Conservation (phyloP, 2,888 invertebrate species). For the Odiellus spinosus region DNA sequence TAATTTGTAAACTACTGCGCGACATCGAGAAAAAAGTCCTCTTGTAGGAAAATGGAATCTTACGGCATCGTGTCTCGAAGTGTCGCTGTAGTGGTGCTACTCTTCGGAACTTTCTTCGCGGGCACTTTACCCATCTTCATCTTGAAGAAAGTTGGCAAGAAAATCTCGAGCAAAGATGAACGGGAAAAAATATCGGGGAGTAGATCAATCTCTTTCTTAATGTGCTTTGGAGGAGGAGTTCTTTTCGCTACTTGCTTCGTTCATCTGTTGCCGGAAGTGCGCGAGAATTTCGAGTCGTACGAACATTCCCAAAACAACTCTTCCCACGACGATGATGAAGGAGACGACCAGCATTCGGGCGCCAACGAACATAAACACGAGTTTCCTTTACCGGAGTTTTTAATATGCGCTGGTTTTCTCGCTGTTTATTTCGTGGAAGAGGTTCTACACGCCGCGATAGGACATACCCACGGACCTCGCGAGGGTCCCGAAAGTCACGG, state of each 20-base stretch:
- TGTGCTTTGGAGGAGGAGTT: constrained; percentile 74
- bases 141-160: neutral
- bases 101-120: constrained; percentile 7
- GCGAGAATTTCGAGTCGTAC: constrained; percentile 42
- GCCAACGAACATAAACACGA: constrained; percentile 14
- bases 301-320: neutral
- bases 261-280: constrained; percentile 62
- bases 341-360: neutral
- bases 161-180: no score
- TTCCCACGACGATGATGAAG: neutral
- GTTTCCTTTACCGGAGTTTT: constrained; percentile 49
- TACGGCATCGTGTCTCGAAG: neutral
- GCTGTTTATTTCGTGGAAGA: constrained; percentile 65
- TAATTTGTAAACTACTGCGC: no score
- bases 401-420: constrained; percentile 60
- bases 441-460: constrained; percentile 15
- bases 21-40: no score
- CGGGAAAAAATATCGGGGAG: no score
- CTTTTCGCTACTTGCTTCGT: constrained; percentile 62
- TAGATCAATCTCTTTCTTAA: constrained; percentile 8
- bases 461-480: neutral
- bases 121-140: neutral
- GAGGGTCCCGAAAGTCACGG: no score
- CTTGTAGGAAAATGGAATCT: no score
- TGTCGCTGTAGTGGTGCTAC: constrained; percentile 3